Evolutionary conservation across 2,113 vertebrate species (phyloP), one percentile per base, ranked within the genome.

Genomic region (Seriola quinqueradiata): DNA sequence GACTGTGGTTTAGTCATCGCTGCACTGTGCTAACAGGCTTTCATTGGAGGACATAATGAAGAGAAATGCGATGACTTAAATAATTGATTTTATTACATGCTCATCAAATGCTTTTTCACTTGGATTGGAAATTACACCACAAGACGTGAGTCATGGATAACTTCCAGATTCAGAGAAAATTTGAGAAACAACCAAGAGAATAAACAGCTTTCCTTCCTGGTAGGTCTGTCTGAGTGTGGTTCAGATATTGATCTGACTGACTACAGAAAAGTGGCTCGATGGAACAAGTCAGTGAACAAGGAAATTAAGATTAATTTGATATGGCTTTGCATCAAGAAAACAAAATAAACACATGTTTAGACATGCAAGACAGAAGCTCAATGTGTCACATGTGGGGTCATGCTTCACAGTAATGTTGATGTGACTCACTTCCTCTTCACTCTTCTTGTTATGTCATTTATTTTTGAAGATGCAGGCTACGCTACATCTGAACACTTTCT

Each of bases 1-100:
- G 19, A 19, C 74, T 73, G 69, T 61, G 54, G 84, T 87, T 88
- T 86, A 81, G 79, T 90, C 84, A 78, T 90, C 64, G 48, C 48
- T 44, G 48, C 2, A 21, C 40, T 65, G 17, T 4, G 42, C 50
- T 89, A 65, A 75, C 40, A 34, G 46, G 63, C 46, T 79, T 79
- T 91, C 82, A 93, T 87, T 77, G 66, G 75, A 14, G 48, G 16
- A 28, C 4, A 23, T 64, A 34, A 66, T 52, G 64, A 61, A 11
- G 8, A 69, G 38, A 71, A 65, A 79, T 57, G 17, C 9, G 10
- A 79, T 69, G 14, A 73, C 44, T 70, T 54, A 4, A 72, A 57
- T 58, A 38, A 64, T 50, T 81, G 4, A 71, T 52, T 82, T 70
- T 17, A 80, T 67, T 34, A 25, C 10, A 25, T 5, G 5, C 3